Evolutionary conservation across 1,140 invertebrate genomes (phyloP), one percentile per base, ranked within the genome.

Genomic region (Ceratina australensis): DNA sequence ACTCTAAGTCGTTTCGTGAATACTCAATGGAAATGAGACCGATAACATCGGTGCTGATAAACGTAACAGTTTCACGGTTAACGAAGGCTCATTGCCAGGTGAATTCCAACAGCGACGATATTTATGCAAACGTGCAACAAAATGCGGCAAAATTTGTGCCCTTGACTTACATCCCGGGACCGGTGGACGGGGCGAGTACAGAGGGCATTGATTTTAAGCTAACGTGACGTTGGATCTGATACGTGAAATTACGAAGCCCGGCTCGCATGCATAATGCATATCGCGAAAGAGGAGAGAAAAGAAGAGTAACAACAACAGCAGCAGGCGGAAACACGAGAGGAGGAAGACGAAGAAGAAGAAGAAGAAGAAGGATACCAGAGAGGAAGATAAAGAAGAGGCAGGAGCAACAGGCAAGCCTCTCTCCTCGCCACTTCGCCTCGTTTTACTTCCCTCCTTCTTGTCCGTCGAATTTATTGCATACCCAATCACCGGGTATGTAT

Each of bases 211-310:
- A 79, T 78, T 81, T 81, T 81, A 79, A 77, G 66, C 66, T 81
- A 81, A 72, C 77, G 79, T 79, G 66, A 78, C 84, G 74, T 82
- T 74, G 72, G 60, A 86, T 86, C 84, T 82, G 84, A 86, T 86
- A 83, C 65, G 76, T 60, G 78, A 85, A 79, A 82, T 80, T 83
- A 77, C 78, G 73, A 78, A 78, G 78, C 61, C 69, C 83, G 56
- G 78, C 56, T 59, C 72, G 57, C 72, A 85, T 85, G 83, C 83
- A 85, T 85, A 79, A 85, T 85, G 81, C 75, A 85, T 85, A 80
- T 49, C 69, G 59, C 54, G 18, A 42, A 7, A 67, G 49, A 69
- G 67, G 71, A 56, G 60, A 42, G n/a, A 50, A 69, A 60, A 18
- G 54, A 50, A 56, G 50, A 66, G 61, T 54, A 52, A 33, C 54